Evolutionary conservation across 2,888 invertebrate genomes (phyloP), one percentile per base, ranked within the genome.

Genomic region (Rapana venosa): DNA sequence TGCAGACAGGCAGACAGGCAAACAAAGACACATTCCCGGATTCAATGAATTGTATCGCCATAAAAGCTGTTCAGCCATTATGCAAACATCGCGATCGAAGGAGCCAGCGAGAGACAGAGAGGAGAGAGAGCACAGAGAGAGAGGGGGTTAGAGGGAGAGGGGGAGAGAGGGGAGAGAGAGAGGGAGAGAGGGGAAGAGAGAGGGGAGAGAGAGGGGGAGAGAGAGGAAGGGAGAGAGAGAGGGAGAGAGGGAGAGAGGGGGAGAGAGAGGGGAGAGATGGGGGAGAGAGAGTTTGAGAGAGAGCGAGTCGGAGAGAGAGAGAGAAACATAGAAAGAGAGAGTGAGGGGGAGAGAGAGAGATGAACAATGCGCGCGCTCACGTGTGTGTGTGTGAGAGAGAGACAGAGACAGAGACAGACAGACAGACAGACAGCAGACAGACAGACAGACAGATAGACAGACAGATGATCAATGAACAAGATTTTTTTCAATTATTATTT

Each of bases 91-190:
- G n/a, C n/a, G n/a, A n/a, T n/a, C n/a, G n/a, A n/a, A n/a, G n/a
- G n/a, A n/a, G n/a, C n/a, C 32, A 1, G 32, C 35, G 30, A 32
- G 79, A 32, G 79, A 32, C 32, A 32, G 79, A 32, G 79, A 32
- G 79, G 5, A 87, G 66, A 83, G 56, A 81, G 66, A 83, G 66
- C 66, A 81, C 66, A 81, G 66, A 66, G 47, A 36, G 83, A 61
- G 83, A 36, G 66, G 26, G 66, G 36, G 89, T 66, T 30, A 86
- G 89, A 89, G 74, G 85, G 56, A 79, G 88, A 87, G 87, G 77
- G 87, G 77, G 87, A 87, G 87, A 87, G 77, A 74, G 77, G 35
- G 77, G 77, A 77, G 35, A 22, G 32, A 8, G 11, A 22, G 8
- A 79, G 6, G n/a, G 6, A 74, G 74, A 74, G 26, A 11, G 26